phyloP scores from a whole-genome alignment of 2,888 invertebrate species.

The Corythucha ciliata region DNA sequence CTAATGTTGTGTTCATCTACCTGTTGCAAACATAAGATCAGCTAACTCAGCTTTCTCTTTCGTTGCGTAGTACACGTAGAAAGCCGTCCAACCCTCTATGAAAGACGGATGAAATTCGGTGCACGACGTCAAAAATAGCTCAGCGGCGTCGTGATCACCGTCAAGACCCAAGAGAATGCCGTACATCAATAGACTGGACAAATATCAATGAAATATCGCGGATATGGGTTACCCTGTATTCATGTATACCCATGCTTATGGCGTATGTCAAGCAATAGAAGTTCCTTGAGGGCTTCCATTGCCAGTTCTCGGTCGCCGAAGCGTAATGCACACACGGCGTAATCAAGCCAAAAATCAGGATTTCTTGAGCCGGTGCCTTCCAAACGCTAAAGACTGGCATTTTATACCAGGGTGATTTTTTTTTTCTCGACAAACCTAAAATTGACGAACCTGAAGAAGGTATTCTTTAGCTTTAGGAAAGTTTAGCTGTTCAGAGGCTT shows the following conservation, averaged over 20 bases:
- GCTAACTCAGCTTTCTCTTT: conserved; percentile 26
- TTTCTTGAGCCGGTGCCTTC: conserved; percentile 14
- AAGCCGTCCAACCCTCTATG: conserved; percentile 29
- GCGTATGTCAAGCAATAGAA: conserved; percentile 17
- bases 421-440: background rate
- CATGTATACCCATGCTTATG: conserved; percentile 25
- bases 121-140: conserved; percentile 28
- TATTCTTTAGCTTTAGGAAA: conserved; percentile 28
- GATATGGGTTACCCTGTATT: background rate
- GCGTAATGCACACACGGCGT: conserved; percentile 21
- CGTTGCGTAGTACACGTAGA: conserved; percentile 29
- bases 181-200: conserved; percentile 28
- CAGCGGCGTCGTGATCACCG: conserved; percentile 28
- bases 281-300: conserved; percentile 24
- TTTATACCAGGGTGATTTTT: background rate
- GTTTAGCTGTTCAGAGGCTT: conserved; percentile 29
- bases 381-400: conserved; percentile 19
- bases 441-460: conserved; percentile 24
- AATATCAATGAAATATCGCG: background rate
- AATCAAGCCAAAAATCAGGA: conserved; percentile 25
- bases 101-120: conserved; percentile 28
- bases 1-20: conserved; percentile 17
- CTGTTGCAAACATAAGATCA: conserved; percentile 25
- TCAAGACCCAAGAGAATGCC: conserved; percentile 25
- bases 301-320: conserved; percentile 23